These are phyloP conservation scores for Lates calcarifer DNA, from an alignment of 2,113 vertebrate species.

Conservation along the genomic window DNA sequence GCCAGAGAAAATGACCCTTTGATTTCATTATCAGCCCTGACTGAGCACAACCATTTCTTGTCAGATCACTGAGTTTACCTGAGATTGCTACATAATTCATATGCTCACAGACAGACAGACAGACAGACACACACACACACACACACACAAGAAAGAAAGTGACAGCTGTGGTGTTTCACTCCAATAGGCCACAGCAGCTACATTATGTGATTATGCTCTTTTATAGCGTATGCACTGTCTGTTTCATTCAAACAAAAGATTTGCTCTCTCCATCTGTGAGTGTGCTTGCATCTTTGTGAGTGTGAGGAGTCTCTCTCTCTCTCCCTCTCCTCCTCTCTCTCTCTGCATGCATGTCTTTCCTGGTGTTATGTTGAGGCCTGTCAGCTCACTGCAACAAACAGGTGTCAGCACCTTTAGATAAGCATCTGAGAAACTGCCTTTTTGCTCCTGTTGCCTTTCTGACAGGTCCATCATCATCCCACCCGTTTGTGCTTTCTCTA, in stretches of 20 bases:
- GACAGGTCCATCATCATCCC: slow-evolving; percentile 38
- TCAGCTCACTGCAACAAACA: slow-evolving; percentile 39
- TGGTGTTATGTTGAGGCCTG: slow-evolving; percentile 5
- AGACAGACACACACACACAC: neutral
- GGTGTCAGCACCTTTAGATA: slow-evolving; percentile 51
- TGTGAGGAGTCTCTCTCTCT: neutral
- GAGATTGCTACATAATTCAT: slow-evolving; percentile 31
- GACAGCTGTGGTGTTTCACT: slow-evolving; percentile 58
- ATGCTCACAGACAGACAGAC: neutral
- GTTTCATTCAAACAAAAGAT: slow-evolving; percentile 40
- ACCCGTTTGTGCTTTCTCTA: neutral
- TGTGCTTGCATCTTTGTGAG: slow-evolving; percentile 21
- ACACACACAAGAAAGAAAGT: neutral
- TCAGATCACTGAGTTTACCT: slow-evolving; percentile 16
- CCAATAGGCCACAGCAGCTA: neutral
- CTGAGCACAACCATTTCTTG: slow-evolving; percentile 3
- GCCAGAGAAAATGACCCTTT: slow-evolving; percentile 37
- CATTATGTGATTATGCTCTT: slow-evolving; percentile 52
- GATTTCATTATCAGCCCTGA: slow-evolving; percentile 42
- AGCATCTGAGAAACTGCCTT: slow-evolving; percentile 31
- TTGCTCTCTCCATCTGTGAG: slow-evolving; percentile 23
- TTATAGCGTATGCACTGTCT: slow-evolving; percentile 19
- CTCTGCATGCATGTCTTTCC: neutral
- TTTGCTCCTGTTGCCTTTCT: slow-evolving; percentile 21
- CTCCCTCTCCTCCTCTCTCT: neutral